Conservation (phyloP, 2,888 invertebrate genomes). For the Sipha maydis region DNA sequence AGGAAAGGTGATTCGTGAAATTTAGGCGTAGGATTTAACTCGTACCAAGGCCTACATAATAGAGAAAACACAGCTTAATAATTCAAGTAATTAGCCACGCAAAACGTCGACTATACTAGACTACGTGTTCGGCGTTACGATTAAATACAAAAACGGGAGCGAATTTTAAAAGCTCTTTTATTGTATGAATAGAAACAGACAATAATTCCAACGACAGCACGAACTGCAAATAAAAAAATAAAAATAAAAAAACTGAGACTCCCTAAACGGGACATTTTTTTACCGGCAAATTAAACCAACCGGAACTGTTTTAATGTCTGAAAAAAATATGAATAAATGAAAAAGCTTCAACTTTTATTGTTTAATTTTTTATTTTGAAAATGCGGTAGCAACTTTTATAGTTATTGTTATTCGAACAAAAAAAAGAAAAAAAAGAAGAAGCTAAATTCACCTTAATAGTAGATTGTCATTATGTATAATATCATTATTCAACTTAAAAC, state of each 20-base stretch:
- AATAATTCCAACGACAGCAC: constrained; percentile 55
- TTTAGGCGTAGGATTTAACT: constrained; percentile 43
- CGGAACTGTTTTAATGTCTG: constrained; percentile 60
- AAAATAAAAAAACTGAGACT: not conserved
- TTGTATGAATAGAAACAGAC: constrained; percentile 58
- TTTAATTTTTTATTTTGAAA: constrained; percentile 12
- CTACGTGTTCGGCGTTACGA: constrained; percentile 60
- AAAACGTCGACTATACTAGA: constrained; percentile 9
- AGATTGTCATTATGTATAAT: not conserved
- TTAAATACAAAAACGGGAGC: constrained; percentile 52
- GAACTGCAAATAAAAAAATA: constrained; percentile 45
- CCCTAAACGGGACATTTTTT: constrained; percentile 55
- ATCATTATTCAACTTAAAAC: not conserved
- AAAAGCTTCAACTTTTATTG: constrained; percentile 45
- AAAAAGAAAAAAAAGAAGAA: constrained; percentile 15
- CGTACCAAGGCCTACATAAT: constrained; percentile 24
- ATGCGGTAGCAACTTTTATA: constrained; percentile 28
- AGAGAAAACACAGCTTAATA: constrained; percentile 52
- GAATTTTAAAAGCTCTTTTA: constrained; percentile 52
- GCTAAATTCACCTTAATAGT: constrained; percentile 40
- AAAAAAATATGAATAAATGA: constrained; percentile 60
- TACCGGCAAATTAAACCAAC: constrained; percentile 56
- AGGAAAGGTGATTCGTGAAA: constrained; percentile 39
- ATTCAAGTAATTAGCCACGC: constrained; percentile 55
- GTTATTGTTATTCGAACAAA: constrained; percentile 49